Conservation (phyloP, 1,140 invertebrate species). For the Drosophila paulistorum region DNA sequence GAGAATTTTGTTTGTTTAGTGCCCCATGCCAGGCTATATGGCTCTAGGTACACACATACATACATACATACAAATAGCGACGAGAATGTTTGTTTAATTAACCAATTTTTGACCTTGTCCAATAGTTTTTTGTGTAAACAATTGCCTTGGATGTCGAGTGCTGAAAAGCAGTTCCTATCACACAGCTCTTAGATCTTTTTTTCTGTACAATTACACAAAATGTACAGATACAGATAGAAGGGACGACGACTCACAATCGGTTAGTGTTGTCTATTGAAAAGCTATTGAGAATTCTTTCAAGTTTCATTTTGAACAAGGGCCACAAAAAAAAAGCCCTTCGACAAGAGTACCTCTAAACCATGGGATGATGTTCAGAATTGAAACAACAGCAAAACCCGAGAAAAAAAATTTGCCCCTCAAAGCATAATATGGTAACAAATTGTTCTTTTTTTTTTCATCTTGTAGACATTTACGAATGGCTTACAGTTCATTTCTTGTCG, state of each 20-base stretch:
- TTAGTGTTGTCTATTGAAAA: neutral
- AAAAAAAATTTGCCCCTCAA: neutral
- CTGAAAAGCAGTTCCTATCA: constrained; percentile 9
- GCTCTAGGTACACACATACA: constrained; percentile 13
- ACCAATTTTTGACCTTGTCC: constrained; percentile 57
- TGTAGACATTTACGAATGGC: neutral
- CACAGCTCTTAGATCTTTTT: constrained; percentile 2
- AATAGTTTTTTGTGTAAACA: constrained; percentile 41
- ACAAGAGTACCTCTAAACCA: neutral
- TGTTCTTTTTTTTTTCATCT: neutral
- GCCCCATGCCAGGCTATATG: constrained; percentile 35
- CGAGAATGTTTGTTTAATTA: constrained; percentile 45
- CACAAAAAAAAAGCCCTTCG: neutral
- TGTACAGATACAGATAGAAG: neutral
- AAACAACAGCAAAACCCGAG: neutral
- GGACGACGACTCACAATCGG: neutral
- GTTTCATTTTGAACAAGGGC: neutral
- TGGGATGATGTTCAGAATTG: constrained; percentile 1
- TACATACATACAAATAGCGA: constrained; percentile 28
- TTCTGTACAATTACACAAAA: no score
- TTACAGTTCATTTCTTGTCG: neutral
- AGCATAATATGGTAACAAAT: constrained; percentile 9
- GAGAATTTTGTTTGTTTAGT: constrained; percentile 21
- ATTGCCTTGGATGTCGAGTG: constrained; percentile 7
- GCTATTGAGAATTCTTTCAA: constrained; percentile 6